Evolutionary conservation across 2,113 vertebrate genomes (phyloP), one percentile per base, ranked within the genome.

Genomic region (Prionailurus viverrinus): DNA sequence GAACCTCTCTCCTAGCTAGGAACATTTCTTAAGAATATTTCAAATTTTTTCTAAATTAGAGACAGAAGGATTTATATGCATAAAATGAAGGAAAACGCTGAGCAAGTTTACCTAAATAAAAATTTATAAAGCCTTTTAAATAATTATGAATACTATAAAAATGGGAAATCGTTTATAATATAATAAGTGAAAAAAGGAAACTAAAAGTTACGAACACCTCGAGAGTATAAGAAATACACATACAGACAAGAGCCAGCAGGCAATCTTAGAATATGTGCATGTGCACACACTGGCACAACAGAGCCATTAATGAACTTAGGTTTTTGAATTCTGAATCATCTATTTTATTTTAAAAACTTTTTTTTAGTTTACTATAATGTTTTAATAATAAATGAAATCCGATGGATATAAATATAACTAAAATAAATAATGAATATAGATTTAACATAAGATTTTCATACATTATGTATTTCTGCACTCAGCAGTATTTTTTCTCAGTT

Each of bases 21-120:
- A 84, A 83, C 90, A 58, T 51, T 82, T 97, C 25, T 51, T 95
- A 83, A 96, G 27, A 92, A 86, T 58, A 87, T 79, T 84, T 18
- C 41, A 94, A 73, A 33, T 18, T 29, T 80, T 53, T 93, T 80
- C 41, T 87, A 55, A 86, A 79, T 90, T 84, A 68, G 33, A 92
- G 33, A 71, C 65, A 45, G 25, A 73, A 93, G 7, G 1, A 95
- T 69, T 89, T 86, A 84, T 80, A 31, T 79, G 9, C 19, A 87
- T 76, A 89, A 87, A 93, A 82, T 86, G 13, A 93, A 69, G 31
- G 19, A 55, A 93, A 96, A 94, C 81, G 23, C 7, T 78, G 19
- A 78, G 11, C 0, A 27, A 55, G 39, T 89, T 95, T 82, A 12
- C 85, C 31, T 79, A 87, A 89, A 84, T 91, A 89, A 97, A 97